phyloP scores from a whole-genome alignment of 1,140 invertebrate genomes.

The Orussus abietinus region DNA sequence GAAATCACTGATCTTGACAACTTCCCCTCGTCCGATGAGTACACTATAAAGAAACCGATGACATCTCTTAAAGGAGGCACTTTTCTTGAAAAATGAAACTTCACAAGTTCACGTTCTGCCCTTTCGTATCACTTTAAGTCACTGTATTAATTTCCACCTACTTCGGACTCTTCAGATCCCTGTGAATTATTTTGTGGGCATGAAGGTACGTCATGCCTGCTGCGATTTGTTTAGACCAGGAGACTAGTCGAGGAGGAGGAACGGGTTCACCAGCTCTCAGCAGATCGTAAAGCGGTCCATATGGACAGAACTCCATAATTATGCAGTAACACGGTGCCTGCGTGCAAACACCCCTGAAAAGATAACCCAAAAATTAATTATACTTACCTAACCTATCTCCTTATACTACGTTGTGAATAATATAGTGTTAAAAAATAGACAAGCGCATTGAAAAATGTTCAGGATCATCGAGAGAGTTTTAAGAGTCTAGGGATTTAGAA shows the following conservation, averaged over 20 bases:
- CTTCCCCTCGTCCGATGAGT: slow-evolving; percentile 83
- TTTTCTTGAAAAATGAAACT: slow-evolving; percentile 11
- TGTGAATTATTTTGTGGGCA: slow-evolving; percentile 93
- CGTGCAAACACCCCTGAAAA: slow-evolving; percentile 82
- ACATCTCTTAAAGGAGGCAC: neutral
- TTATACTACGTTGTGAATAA: too few species aligned
- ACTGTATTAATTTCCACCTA: slow-evolving; percentile 55
- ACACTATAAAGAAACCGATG: slow-evolving; percentile 64
- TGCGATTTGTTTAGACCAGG: slow-evolving; percentile 95
- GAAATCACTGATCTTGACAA: slow-evolving; percentile 97
- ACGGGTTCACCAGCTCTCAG: slow-evolving; percentile 77
- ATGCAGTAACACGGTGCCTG: slow-evolving; percentile 93
- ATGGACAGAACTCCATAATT: slow-evolving; percentile 97
- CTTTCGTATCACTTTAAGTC: slow-evolving; percentile 21
- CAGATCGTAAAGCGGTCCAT: slow-evolving; percentile 90
- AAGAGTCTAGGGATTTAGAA: too few species aligned
- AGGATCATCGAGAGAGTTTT: too few species aligned
- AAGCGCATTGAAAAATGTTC: too few species aligned
- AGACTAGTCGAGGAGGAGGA: slow-evolving; percentile 77
- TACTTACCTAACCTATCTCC: too few species aligned
- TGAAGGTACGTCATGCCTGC: slow-evolving; percentile 96
- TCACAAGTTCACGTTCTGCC: too few species aligned
- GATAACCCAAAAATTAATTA: too few species aligned
- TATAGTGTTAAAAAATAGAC: too few species aligned
- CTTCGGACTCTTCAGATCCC: slow-evolving; percentile 96